Percentiles rank a stretch among this genome's conserved stretches.
Conservation (phyloP, 2,113 vertebrate species). For the Romanogobio albipinnatus region DNA sequence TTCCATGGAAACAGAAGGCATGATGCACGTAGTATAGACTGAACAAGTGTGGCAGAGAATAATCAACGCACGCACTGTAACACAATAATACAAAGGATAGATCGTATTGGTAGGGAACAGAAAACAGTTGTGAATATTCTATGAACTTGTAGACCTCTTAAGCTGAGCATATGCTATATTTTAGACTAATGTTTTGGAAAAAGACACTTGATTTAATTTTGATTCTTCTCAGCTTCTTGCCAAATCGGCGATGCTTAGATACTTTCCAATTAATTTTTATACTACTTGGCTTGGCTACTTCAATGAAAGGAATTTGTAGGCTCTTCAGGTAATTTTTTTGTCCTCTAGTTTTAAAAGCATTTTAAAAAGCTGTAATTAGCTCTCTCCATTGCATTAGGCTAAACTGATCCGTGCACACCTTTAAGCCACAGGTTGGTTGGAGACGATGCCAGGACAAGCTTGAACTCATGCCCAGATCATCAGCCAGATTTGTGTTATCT, state of each 20-base stretch:
- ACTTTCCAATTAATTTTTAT: background rate
- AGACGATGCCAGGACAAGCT: conserved; percentile 22
- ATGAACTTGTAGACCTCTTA: background rate
- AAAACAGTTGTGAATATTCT: background rate
- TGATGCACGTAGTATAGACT: conserved; percentile 4
- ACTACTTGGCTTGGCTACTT: background rate
- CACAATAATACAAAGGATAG: background rate
- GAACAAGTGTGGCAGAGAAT: background rate
- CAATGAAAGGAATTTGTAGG: background rate
- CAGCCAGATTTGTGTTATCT: conserved; percentile 40
- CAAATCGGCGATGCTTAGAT: background rate
- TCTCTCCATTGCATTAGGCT: conserved; percentile 1
- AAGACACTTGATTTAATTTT: background rate
- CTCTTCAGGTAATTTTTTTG: background rate
- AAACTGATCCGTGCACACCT: background rate
- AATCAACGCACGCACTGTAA: background rate
- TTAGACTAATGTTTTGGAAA: background rate
- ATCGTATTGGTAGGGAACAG: background rate
- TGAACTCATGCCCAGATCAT: conserved; percentile 16
- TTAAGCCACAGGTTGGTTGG: background rate
- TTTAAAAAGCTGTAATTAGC: background rate
- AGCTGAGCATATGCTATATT: background rate
- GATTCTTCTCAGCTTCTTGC: background rate
- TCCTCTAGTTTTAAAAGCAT: background rate
- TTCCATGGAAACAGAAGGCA: conserved; percentile 18